phyloP scores from a whole-genome alignment of 1,140 invertebrate species.

The Drosophila trapezifrons region DNA sequence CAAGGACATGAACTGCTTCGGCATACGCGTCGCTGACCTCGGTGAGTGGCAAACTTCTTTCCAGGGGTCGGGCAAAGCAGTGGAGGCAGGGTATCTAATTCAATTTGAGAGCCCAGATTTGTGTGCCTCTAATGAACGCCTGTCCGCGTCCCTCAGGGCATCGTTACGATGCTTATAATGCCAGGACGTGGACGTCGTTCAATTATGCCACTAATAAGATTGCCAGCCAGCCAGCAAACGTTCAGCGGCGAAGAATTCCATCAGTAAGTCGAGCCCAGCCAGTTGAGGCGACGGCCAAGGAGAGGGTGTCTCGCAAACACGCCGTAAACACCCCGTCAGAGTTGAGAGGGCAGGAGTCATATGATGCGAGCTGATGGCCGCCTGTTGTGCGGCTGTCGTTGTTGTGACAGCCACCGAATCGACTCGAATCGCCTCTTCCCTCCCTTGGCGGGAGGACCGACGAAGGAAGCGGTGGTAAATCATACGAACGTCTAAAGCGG shows the following conservation, averaged over 20 bases:
- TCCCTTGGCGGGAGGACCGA: conserved; percentile 4
- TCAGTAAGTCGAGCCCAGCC: conserved; percentile 29
- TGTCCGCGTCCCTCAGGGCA: conserved; percentile 46
- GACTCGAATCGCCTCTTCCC: conserved; percentile 27
- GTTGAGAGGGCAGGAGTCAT: conserved; percentile 68
- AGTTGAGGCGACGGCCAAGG: conserved; percentile 1
- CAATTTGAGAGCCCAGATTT: conserved; percentile 65
- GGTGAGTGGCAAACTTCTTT: conserved; percentile 84
- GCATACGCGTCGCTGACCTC: conserved; percentile 85
- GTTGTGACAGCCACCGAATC: conserved; percentile 64
- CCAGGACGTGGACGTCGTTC: conserved; percentile 40
- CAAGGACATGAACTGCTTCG: conserved; percentile 83
- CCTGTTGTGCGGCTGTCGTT: conserved; percentile 56
- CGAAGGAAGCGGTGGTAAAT: conserved; percentile 44
- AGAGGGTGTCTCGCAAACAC: conserved; percentile 49
- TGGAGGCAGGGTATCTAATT: conserved; percentile 44
- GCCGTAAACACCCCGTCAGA: conserved; percentile 56
- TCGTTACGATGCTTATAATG: conserved; percentile 50
- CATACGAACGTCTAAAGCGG: conserved; percentile 50
- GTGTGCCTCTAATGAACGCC: conserved; percentile 45
- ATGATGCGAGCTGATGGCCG: conserved; percentile 53
- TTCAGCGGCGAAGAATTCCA: conserved; percentile 65
- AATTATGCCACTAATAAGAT: conserved; percentile 76
- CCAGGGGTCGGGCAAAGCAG: not conserved
- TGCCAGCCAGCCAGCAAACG: conserved; percentile 63